These are phyloP conservation scores for Ecdyonurus torrentis DNA, from an alignment of 2,888 invertebrate species.

Conservation along the genomic window DNA sequence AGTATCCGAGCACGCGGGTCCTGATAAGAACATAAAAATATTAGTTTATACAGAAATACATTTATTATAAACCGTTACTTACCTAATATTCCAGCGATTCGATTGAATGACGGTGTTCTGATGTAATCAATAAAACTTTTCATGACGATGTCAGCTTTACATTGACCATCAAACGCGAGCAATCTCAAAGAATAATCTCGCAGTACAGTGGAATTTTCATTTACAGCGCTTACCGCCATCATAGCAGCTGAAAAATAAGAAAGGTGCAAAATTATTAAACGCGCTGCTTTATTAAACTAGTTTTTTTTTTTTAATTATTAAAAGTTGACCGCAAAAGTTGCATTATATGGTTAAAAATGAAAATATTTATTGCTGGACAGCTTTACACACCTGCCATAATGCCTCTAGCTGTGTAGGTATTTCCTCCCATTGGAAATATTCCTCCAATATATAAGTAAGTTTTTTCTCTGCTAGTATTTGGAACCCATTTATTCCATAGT, in stretches of 20 bases:
- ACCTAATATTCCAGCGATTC: constrained; percentile 52
- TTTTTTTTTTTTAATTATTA: not conserved
- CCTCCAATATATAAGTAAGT: constrained; percentile 41
- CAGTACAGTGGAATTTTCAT: constrained; percentile 37
- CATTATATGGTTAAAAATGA: too few species aligned
- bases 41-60: not conserved
- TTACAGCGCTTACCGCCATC: constrained; percentile 46
- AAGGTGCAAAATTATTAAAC: not conserved
- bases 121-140: constrained; percentile 56
- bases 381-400: constrained; percentile 32
- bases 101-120: constrained; percentile 32
- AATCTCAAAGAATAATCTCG: constrained; percentile 41
- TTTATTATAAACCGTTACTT: constrained; percentile 14
- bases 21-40: constrained; percentile 19
- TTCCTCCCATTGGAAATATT: constrained; percentile 48
- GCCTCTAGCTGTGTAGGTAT: constrained; percentile 39
- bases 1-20: constrained; percentile 67
- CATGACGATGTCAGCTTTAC: constrained; percentile 55
- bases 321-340: not conserved
- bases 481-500: constrained; percentile 32
- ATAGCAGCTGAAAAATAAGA: constrained; percentile 38
- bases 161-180: constrained; percentile 43
- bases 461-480: constrained; percentile 23
- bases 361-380: not conserved
- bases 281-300: too few species aligned